These are phyloP conservation scores for Acanthosepion lycidas DNA, from an alignment of 2,888 invertebrate species.

Conservation along the genomic window DNA sequence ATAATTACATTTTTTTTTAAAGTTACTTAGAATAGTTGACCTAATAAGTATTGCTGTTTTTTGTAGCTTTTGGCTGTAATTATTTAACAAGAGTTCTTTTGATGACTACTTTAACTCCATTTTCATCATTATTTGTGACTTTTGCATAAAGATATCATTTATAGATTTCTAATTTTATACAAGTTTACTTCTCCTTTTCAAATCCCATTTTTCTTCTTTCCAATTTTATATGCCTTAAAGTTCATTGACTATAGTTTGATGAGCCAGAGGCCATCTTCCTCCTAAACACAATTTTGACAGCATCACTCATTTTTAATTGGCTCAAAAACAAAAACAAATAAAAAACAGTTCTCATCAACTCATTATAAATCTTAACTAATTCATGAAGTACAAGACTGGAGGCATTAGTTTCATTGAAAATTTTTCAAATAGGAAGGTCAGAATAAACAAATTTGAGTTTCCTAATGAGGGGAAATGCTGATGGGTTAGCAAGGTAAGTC, in stretches of 20 bases:
- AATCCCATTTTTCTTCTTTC: background rate
- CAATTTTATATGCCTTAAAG: conserved; percentile 33
- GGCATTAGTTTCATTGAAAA: background rate
- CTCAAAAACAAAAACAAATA: background rate
- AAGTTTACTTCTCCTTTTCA: background rate
- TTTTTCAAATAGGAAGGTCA: background rate
- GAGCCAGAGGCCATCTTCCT: conserved; percentile 15
- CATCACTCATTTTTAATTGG: conserved; percentile 33
- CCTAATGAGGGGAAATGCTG: background rate
- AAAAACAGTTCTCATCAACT: background rate
- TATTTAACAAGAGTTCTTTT: background rate
- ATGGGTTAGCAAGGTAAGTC: background rate
- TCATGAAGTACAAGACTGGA: background rate
- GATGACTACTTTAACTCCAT: background rate
- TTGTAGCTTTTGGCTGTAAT: background rate
- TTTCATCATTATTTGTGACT: background rate
- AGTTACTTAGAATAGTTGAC: background rate
- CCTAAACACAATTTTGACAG: background rate
- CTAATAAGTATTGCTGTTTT: background rate
- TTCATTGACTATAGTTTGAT: background rate
- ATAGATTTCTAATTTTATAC: background rate
- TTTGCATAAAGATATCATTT: background rate
- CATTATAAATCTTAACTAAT: conserved; percentile 12
- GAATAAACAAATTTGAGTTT: conserved; percentile 11
- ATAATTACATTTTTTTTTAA: background rate